phyloP scores from a whole-genome alignment of 2,113 vertebrate species.

The Perca schrenkii region DNA sequence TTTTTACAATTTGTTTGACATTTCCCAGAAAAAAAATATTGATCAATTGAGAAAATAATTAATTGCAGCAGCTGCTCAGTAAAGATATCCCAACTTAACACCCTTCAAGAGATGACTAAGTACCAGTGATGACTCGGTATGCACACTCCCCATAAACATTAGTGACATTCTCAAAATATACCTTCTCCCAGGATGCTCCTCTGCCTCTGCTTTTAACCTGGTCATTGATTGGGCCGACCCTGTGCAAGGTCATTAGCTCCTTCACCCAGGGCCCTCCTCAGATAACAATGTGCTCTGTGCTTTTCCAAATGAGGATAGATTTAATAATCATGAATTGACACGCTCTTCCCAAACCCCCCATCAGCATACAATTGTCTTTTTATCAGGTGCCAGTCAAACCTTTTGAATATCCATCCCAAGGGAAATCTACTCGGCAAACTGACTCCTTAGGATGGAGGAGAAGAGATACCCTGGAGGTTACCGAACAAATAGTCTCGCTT shows the following conservation, averaged over 20 bases:
- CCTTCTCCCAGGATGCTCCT: conserved; percentile 43
- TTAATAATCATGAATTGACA: conserved; percentile 62
- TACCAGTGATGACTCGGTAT: background rate
- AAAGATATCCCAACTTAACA: background rate
- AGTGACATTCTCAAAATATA: conserved; percentile 12
- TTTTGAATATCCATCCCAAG: conserved; percentile 16
- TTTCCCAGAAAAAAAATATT: background rate
- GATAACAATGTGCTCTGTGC: conserved; percentile 47
- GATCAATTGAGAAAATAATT: background rate
- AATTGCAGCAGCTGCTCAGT: background rate
- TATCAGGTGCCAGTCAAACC: conserved; percentile 38
- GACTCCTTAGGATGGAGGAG: conserved; percentile 1
- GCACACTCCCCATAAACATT: conserved; percentile 23
- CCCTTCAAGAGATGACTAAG: background rate
- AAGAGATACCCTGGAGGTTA: no score
- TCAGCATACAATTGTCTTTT: conserved; percentile 42
- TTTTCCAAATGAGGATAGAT: conserved; percentile 60
- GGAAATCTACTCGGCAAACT: conserved; percentile 55
- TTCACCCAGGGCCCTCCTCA: conserved; percentile 44
- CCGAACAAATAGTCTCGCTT: no score
- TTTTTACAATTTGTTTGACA: background rate
- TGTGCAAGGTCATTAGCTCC: conserved; percentile 47
- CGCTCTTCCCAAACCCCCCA: background rate
- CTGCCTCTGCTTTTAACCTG: conserved; percentile 45
- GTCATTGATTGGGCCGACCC: conserved; percentile 54